phyloP scores from a whole-genome alignment of 2,113 vertebrate species.

The Heliornis fulica region DNA sequence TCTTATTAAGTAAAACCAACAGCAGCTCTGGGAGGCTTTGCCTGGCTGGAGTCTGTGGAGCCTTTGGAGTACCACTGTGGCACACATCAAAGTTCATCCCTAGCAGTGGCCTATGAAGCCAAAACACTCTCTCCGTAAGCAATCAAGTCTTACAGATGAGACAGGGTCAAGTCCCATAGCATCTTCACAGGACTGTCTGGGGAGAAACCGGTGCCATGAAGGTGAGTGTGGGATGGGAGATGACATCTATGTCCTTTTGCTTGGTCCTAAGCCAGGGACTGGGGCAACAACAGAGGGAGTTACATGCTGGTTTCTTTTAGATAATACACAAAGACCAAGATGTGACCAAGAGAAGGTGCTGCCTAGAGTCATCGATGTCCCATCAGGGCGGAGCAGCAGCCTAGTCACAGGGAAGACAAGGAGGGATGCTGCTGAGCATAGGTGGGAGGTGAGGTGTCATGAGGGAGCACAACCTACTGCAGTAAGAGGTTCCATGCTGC shows the following conservation, averaged over 20 bases:
- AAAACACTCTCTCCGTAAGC: rapidly evolving
- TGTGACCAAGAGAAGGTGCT: not conserved
- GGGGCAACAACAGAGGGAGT: not conserved
- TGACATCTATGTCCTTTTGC: not conserved
- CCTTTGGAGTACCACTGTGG: not conserved
- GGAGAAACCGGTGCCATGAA: rapidly evolving
- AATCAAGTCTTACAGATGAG: not conserved
- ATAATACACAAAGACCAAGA: not conserved
- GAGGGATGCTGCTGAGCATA: not conserved
- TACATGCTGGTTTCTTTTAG: not conserved
- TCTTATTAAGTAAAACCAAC: not conserved
- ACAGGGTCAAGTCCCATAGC: not conserved
- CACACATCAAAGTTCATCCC: not conserved
- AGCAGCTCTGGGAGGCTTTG: not conserved
- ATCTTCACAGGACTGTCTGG: not conserved
- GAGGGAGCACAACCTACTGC: not conserved
- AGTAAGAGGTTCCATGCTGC: not conserved
- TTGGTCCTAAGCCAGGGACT: not conserved
- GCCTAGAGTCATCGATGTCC: not conserved
- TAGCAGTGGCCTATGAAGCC: not conserved
- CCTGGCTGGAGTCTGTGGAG: not conserved
- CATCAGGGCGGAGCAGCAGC: not conserved
- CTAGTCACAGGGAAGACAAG: not conserved
- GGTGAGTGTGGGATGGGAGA: rapidly evolving
- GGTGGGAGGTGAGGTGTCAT: not conserved